Evolutionary conservation across 2,888 invertebrate genomes (phyloP).

Genomic region (Drosophila borborema): DNA sequence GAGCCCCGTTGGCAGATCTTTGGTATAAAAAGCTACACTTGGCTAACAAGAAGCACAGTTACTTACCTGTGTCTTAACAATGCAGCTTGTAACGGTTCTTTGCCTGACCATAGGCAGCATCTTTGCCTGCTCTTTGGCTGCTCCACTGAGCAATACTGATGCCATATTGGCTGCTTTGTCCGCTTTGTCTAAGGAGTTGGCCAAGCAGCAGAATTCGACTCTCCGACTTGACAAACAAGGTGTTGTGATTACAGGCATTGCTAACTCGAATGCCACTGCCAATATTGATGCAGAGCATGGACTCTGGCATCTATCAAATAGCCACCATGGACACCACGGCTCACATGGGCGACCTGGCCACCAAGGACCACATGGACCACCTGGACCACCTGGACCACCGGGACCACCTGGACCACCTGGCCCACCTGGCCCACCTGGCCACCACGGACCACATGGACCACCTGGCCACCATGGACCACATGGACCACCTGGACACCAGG

Average conservation of each 20-base stretch:
- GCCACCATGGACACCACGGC: no score
- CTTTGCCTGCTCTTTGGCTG: slow-evolving; percentile 23
- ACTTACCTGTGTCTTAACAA: slow-evolving; percentile 10
- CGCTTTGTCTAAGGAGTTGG: not conserved
- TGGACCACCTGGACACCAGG: no score
- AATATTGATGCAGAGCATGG: not conserved
- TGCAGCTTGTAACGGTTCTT: slow-evolving; percentile 39
- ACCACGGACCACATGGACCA: no score
- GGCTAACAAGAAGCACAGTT: slow-evolving; percentile 20
- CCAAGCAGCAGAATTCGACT: not conserved
- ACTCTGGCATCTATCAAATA: no score
- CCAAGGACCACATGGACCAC: no score
- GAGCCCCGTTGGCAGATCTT: slow-evolving; percentile 1
- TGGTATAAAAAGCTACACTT: slow-evolving; percentile 30
- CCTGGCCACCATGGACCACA: no score
- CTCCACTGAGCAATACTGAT: slow-evolving; percentile 14
- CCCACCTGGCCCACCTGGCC: no score
- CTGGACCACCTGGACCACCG: no score
- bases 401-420: no score
- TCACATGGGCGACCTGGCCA: no score
- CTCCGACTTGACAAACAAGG: not conserved
- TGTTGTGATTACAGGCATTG: not conserved
- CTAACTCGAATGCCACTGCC: not conserved
- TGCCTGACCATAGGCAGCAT: slow-evolving; percentile 40
- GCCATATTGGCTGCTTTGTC: not conserved